phyloP scores from a whole-genome alignment of 2,797 vertebrate genomes.

The Dendrocincla fuliginosa region DNA sequence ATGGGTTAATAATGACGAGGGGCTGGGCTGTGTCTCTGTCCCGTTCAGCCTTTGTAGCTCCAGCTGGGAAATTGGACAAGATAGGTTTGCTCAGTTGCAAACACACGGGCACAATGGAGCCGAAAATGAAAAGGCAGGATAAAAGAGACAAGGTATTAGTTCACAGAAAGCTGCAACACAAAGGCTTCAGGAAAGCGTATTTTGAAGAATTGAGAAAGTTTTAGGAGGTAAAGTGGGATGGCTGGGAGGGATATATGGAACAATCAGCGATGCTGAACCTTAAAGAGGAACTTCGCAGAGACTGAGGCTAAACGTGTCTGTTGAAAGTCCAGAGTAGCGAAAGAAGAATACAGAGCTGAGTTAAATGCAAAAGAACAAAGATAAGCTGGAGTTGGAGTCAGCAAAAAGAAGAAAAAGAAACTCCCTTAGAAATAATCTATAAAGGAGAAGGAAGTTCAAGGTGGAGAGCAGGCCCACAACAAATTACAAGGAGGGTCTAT shows the following conservation, averaged over 20 bases:
- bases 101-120: not conserved
- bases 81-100: slow-evolving; percentile 47
- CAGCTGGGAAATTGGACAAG: slow-evolving; percentile 35
- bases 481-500: not conserved
- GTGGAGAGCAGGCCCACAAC: not conserved
- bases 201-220: slow-evolving; percentile 45
- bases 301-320: not conserved
- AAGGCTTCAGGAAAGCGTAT: not conserved
- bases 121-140: slow-evolving; percentile 31
- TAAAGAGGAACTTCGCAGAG: slow-evolving; percentile 21
- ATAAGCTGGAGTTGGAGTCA: slow-evolving; percentile 38
- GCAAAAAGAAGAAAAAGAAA: slow-evolving; percentile 47
- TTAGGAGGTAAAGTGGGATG: slow-evolving; percentile 15
- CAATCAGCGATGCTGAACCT: not conserved
- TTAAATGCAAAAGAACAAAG: slow-evolving; percentile 27
- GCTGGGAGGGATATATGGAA: slow-evolving; percentile 12
- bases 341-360: slow-evolving; percentile 1
- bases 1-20: slow-evolving; percentile 12
- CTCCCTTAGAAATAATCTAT: slow-evolving; percentile 20
- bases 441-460: slow-evolving; percentile 34
- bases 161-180: slow-evolving; percentile 5
- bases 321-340: not conserved
- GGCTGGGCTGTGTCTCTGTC: not conserved
- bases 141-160: slow-evolving; percentile 22
- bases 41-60: slow-evolving; percentile 32